phyloP scores from a whole-genome alignment of 2,797 vertebrate species.

The Apodemus agrarius region DNA sequence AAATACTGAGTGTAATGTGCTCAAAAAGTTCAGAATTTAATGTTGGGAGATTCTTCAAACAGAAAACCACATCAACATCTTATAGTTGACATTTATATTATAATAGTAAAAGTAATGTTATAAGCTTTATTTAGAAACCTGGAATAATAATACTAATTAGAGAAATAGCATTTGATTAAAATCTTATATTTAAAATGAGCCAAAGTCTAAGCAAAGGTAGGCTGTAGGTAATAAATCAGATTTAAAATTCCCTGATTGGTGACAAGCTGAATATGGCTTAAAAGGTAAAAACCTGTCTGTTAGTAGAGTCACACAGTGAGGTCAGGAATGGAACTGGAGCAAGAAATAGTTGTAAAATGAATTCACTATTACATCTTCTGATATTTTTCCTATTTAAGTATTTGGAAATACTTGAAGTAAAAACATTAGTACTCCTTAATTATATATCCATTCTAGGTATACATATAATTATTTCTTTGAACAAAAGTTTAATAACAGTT shows the following conservation, averaged over 20 bases:
- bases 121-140: neutral
- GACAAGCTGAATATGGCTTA: neutral
- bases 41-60: neutral
- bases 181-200: neutral
- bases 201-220: neutral
- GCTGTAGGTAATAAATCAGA: neutral
- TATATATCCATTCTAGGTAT: conserved; percentile 1
- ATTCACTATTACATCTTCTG: neutral
- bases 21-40: neutral
- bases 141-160: neutral
- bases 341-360: neutral
- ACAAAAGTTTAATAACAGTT: conserved; percentile 30
- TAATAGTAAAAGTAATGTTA: neutral
- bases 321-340: neutral
- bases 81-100: neutral
- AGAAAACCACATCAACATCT: neutral
- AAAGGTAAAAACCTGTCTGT: neutral
- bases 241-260: neutral
- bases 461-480: conserved; percentile 57
- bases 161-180: neutral
- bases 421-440: conserved; percentile 36
- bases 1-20: neutral
- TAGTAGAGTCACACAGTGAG: neutral
- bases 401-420: conserved; percentile 9
- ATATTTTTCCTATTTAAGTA: neutral